Conservation (phyloP, 2,888 invertebrate genomes). For the Drosophila multiciliata region DNA sequence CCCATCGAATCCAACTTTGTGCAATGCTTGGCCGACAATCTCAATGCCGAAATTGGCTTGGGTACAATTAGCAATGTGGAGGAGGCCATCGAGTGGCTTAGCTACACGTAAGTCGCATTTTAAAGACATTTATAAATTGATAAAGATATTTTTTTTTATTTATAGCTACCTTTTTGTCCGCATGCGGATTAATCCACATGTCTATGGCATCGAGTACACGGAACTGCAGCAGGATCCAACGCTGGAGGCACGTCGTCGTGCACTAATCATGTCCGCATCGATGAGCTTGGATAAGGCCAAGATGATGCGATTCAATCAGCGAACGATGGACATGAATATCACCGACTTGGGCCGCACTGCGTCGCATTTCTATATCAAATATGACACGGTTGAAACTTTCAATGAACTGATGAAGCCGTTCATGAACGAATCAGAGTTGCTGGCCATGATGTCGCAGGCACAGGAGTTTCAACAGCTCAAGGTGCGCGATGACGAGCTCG, state of each 20-base stretch:
- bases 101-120: slow-evolving; percentile 89
- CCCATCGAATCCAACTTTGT: slow-evolving; percentile 99
- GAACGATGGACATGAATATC: slow-evolving; percentile 91
- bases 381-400: slow-evolving; percentile 96
- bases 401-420: slow-evolving; percentile 92
- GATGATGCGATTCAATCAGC: slow-evolving; percentile 96
- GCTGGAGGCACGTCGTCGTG: slow-evolving; percentile 91
- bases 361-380: slow-evolving; percentile 98
- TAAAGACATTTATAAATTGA: fast-evolving
- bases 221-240: slow-evolving; percentile 91
- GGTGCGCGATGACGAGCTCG: slow-evolving; percentile 97
- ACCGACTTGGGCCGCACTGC: slow-evolving; percentile 97
- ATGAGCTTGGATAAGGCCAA: slow-evolving; percentile 94
- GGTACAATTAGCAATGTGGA: slow-evolving; percentile 98
- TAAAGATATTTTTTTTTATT: neutral
- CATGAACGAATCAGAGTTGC: slow-evolving; percentile 94
- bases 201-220: slow-evolving; percentile 88
- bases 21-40: slow-evolving; percentile 95
- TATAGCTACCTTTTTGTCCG: slow-evolving; percentile 91
- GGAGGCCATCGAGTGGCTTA: slow-evolving; percentile 99
- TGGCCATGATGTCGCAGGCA: slow-evolving; percentile 96
- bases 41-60: slow-evolving; percentile 98
- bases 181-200: slow-evolving; percentile 96
- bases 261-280: slow-evolving; percentile 92
- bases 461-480: slow-evolving; percentile 98